Evolutionary conservation across 92 coral and sea anemone species (phyloP).

Genomic region (Epizoanthus scotinus): DNA sequence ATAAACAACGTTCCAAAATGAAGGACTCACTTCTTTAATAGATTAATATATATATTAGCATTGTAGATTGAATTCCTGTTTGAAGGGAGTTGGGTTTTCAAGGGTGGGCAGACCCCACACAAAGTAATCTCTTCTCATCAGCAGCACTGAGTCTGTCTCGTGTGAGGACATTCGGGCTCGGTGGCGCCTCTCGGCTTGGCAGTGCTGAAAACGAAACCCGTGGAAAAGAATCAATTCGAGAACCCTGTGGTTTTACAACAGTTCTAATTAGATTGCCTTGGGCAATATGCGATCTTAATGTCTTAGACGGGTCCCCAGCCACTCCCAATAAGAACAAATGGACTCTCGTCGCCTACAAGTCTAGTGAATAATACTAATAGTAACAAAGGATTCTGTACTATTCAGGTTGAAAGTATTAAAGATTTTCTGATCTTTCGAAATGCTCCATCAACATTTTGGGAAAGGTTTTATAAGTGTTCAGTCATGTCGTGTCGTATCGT

Average conservation of each 20-base stretch:
- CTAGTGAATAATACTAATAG: too few species aligned
- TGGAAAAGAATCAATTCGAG: constrained; percentile 8
- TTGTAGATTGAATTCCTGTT: neutral
- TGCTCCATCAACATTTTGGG: too few species aligned
- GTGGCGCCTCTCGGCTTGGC: constrained; percentile 30
- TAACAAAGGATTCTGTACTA: too few species aligned
- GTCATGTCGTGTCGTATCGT: too few species aligned
- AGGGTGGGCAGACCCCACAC: constrained; percentile 35
- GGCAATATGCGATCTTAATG: constrained; percentile 1
- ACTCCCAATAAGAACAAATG: neutral
- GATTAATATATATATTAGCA: neutral
- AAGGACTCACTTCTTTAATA: neutral
- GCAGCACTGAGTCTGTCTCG: constrained; percentile 22
- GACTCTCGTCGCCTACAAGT: neutral
- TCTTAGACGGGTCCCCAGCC: neutral
- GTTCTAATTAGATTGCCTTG: constrained; percentile 11
- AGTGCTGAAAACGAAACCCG: constrained; percentile 15
- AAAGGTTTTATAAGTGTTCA: too few species aligned
- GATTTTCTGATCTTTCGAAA: too few species aligned
- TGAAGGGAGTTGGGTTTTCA: neutral
- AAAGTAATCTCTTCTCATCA: constrained; percentile 17
- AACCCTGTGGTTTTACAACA: constrained; percentile 36
- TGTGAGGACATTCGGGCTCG: neutral
- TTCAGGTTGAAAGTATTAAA: too few species aligned
- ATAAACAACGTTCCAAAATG: neutral